Base-by-base conservation (phyloP, 2,888 invertebrate genomes). In the Cheilosia vernalis region DNA sequence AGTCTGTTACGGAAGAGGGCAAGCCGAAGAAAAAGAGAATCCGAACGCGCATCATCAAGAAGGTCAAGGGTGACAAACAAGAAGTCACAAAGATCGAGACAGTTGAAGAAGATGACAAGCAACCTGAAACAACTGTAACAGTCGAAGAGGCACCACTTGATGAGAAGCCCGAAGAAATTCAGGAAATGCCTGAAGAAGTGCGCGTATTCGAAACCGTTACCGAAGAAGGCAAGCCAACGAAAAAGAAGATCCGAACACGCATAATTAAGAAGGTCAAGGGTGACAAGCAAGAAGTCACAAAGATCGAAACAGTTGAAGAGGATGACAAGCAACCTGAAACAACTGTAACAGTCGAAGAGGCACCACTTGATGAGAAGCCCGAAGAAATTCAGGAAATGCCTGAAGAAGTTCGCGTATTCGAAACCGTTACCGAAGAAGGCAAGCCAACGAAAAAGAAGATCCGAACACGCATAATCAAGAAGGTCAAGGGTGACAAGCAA, bases 401-500 rank as follows among this genome's bases (percentile, higher is more conserved):
- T 7, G 69, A 70, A 37, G 69, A 70, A 49, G 69, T 70, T 7
- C 58, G 58, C 0, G 69, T 70, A 0, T 7, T 70, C 1, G 69
- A 70, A 1, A 58, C 58, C 0, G 58, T 69, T 10, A 24, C 58
- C 1, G 69, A 70, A 24, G 69, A 70, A 58, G 69, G 69, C 2
- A 70, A 70, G 10, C 69, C 69, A 2, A 70, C 9, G 10, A 70
- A 70, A 24, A 70, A 49, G 49, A 70, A 49, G 49, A 70, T 70
- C 2, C 47, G 69, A 1, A 70, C 69, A 13, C 56, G 69, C 3
- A 17, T 21, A 7, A 70, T 70, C 33, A 70, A 58, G 58, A 70
- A 58, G 61, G 19, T 67, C 15, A 80, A 80, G 73, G 73, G 73
- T 0, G 67, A 64, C 49, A 80, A 67, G 13, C 73, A 80, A 30